A percentile compares a stretch with the other conserved stretches of the same genome.
These are phyloP conservation scores for Oryzias javanicus DNA, from an alignment of 2,113 vertebrate genomes.

Conservation along the genomic window DNA sequence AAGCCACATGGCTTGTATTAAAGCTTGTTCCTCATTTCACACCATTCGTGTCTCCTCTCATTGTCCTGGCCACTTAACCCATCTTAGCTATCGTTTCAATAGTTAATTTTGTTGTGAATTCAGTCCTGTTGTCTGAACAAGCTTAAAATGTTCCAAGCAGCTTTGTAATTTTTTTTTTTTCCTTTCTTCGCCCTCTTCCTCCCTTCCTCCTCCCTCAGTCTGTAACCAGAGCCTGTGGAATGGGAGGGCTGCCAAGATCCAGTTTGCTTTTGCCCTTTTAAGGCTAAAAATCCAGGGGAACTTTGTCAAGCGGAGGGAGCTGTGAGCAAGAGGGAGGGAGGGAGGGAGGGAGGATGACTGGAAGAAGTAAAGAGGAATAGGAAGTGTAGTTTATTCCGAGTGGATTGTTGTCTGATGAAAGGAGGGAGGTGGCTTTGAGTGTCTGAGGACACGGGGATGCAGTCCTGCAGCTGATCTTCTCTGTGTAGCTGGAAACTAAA, in stretches of 20 bases:
- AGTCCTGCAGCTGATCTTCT: background rate
- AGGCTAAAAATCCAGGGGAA: conserved; percentile 81
- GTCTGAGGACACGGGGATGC: background rate
- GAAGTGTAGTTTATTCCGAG: conserved; percentile 67
- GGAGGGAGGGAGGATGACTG: conserved; percentile 48
- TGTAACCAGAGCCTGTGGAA: conserved; percentile 79
- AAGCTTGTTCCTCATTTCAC: conserved; percentile 56
- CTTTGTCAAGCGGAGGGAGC: conserved; percentile 59
- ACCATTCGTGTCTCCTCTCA: conserved; percentile 24
- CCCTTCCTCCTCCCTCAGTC: conserved; percentile 24
- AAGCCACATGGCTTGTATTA: conserved; percentile 53
- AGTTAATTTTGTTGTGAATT: conserved; percentile 4
- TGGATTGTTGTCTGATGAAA: conserved; percentile 42
- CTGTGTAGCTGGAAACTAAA: background rate
- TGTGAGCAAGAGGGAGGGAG: conserved; percentile 28
- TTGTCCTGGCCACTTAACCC: background rate
- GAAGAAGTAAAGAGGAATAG: conserved; percentile 68
- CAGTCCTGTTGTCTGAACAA: conserved; percentile 35
- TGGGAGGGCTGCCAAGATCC: conserved; percentile 78
- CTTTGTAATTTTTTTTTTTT: conserved; percentile 24
- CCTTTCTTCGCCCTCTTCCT: conserved; percentile 24
- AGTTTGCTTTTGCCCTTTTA: conserved; percentile 84
- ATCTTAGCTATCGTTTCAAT: background rate
- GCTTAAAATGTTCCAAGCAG: conserved; percentile 58
- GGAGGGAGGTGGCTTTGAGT: conserved; percentile 11